phyloP scores from a whole-genome alignment of 2,113 vertebrate species.

The Cepphus grylle region DNA sequence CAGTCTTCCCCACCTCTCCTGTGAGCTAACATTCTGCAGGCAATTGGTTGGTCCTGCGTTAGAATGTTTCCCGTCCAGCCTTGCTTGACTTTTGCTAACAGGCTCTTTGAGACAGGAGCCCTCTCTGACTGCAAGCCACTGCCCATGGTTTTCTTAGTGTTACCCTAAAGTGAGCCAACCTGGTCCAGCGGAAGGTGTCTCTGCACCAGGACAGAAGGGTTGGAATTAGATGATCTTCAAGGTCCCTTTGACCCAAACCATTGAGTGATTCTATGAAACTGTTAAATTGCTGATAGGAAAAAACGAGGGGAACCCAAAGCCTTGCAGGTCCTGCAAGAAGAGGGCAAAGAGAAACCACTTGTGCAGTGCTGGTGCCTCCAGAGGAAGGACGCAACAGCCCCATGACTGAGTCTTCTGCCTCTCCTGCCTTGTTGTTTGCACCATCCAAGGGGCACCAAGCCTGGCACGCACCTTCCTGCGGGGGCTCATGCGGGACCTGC shows the following conservation, averaged over 20 bases:
- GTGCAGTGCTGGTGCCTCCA: accelerated
- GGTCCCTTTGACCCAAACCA: neutral
- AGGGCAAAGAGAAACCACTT: neutral
- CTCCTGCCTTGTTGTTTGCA: neutral
- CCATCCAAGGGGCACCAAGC: accelerated
- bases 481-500: accelerated
- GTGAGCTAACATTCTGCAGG: neutral
- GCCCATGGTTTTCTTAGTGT: accelerated
- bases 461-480: accelerated
- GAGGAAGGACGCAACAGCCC: neutral
- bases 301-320: neutral
- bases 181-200: neutral
- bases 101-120: neutral
- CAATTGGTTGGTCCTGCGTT: neutral
- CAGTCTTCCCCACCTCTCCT: neutral
- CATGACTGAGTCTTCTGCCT: accelerated
- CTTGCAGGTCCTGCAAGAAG: neutral
- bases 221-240: neutral
- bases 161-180: neutral
- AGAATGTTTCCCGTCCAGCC: accelerated
- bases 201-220: neutral
- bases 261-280: neutral
- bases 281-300: neutral
- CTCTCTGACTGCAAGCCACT: neutral
- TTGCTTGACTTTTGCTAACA: neutral